Percentiles rank a stretch among this genome's conserved stretches.
These are phyloP conservation scores for Zeuzera pyrina DNA, from an alignment of 2,888 invertebrate species.

Conservation along the genomic window DNA sequence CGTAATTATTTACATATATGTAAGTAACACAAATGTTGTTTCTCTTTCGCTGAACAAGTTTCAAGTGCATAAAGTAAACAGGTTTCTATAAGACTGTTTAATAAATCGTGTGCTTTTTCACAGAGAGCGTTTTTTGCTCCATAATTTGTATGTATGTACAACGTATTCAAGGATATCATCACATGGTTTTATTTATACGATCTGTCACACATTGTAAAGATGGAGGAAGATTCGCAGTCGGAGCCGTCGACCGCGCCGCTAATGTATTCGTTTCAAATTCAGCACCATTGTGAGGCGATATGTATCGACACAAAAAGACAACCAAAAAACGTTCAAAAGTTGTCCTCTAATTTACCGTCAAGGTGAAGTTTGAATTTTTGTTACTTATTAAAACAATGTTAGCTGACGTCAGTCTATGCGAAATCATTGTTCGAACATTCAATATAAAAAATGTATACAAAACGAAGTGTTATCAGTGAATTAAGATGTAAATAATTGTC, in stretches of 20 bases:
- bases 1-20: too few species aligned
- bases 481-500: too few species aligned
- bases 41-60: too few species aligned
- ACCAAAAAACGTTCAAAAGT: constrained; percentile 35
- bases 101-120: too few species aligned
- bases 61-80: too few species aligned
- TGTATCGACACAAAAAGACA: constrained; percentile 52
- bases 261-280: constrained; percentile 62
- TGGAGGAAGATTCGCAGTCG: constrained; percentile 12
- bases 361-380: constrained; percentile 34
- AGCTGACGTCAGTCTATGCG: constrained; percentile 24
- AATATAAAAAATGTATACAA: too few species aligned
- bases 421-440: constrained; percentile 9
- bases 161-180: constrained; percentile 13
- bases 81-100: too few species aligned
- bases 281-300: constrained; percentile 48
- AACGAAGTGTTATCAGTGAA: too few species aligned
- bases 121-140: too few species aligned
- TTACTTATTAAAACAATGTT: constrained; percentile 35
- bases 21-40: too few species aligned
- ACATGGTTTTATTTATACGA: constrained; percentile 15
- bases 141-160: too few species aligned
- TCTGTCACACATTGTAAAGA: constrained; percentile 26
- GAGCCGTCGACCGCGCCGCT: constrained; percentile 43
- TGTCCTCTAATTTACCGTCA: constrained; percentile 40